Conservation (phyloP, 1,140 invertebrate species). For the Coelopa frigida region DNA sequence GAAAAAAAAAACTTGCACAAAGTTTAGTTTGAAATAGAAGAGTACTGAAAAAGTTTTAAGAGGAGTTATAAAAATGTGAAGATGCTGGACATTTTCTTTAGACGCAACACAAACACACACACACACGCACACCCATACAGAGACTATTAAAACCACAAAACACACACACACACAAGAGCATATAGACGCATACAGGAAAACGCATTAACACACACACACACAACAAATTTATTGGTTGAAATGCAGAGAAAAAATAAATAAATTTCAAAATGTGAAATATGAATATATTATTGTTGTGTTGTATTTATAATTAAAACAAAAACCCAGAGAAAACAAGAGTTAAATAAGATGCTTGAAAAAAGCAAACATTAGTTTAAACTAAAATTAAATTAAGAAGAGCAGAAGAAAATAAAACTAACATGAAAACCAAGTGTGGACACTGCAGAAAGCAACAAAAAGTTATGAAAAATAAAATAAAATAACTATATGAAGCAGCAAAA, state of each 20-base stretch:
- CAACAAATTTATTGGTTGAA: neutral
- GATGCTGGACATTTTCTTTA: conserved; percentile 43
- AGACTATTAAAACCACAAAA: conserved; percentile 11
- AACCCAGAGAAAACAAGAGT: neutral
- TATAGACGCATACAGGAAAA: conserved; percentile 5
- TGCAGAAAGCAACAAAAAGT: neutral
- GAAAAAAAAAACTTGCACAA: too few relatives aligned
- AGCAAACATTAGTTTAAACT: conserved; percentile 1
- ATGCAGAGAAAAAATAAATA: neutral
- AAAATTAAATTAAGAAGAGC: neutral
- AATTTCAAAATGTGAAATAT: neutral
- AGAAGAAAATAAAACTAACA: conserved; percentile 2
- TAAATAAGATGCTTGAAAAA: neutral
- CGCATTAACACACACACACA: conserved; percentile 1
- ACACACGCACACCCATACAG: conserved; percentile 5
- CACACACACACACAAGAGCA: conserved; percentile 16
- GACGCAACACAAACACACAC: conserved; percentile 16
- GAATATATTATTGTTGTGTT: too few relatives aligned
- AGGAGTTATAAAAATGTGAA: conserved; percentile 33
- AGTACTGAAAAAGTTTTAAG: neutral
- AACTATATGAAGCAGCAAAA: neutral
- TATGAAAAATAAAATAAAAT: neutral
- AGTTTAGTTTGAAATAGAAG: too few relatives aligned
- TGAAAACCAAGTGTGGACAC: neutral
- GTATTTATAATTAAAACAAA: too few relatives aligned